Base-by-base conservation (phyloP, 1,140 invertebrate species). In the roundworm (Caenorhabditis elegans) region DNA sequence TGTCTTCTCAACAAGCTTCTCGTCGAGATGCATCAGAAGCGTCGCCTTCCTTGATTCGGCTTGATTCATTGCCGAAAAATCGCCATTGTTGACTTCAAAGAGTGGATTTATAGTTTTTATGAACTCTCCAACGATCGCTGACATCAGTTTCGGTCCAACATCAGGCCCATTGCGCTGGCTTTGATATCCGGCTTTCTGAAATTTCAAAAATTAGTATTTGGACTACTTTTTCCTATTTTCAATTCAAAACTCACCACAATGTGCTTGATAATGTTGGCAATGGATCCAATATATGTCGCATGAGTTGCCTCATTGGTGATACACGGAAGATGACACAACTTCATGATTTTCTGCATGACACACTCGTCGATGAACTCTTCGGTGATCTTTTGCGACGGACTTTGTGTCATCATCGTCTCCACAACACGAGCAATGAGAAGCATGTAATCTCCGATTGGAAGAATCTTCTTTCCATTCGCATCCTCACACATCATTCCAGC, bases 371-470 rank as follows among this genome's bases (percentile, higher is more conserved):
- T 51, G 36, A 83, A 81, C 11, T 47, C 53, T 22, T 78, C 76
- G 11, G 48, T 78, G 34, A 82, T 43, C 15, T 51, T 49, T 39
- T 47, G 43, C 2, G 51, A 70, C 26, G 75, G 75, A 31, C n/a
- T 51, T 31, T 77, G 75, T 15, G 53, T 53, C 48, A 80, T 53
- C 31, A 46, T 46, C 4, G 22, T 47, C 39, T 53, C 36, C 47
- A 39, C 39, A 31, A 80, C 79, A 60, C 60, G 49, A 15, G 76
- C 47, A 43, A 83, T 34, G 17, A 83, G 85, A 15, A 75, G 26
- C 31, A 83, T 34, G 48, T 84, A 84, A 28, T 84, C 83, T 13
- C 80, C 83, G 17, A 84, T 48, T 15, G 83, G 83, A n/a, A 84
- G 17, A 13, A 82, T 65, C n/a, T 80, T 53, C 24, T 60, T 82